A percentile compares a stretch with the other conserved stretches of the same genome.
phyloP scores from a whole-genome alignment of 2,113 vertebrate genomes.

The Strigops habroptila region DNA sequence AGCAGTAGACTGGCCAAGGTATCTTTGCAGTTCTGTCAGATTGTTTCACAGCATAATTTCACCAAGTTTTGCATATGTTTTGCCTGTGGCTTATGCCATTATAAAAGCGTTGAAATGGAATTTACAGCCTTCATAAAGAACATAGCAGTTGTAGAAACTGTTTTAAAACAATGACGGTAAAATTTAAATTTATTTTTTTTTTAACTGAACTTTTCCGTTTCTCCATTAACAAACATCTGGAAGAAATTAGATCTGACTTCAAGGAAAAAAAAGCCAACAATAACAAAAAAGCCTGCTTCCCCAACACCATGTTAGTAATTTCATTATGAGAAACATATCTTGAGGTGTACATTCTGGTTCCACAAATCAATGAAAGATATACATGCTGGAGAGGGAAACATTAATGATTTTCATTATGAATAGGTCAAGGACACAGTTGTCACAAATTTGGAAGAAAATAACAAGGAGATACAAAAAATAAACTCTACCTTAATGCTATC shows the following conservation, averaged over 20 bases:
- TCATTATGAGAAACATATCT: neutral
- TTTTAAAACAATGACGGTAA: neutral
- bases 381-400: neutral
- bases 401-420: neutral
- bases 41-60: neutral
- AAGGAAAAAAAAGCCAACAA: neutral
- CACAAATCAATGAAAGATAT: neutral
- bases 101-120: neutral
- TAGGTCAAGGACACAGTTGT: neutral
- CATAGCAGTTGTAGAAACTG: neutral
- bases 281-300: neutral
- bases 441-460: neutral
- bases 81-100: neutral
- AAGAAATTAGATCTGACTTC: neutral
- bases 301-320: neutral
- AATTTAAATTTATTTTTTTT: neutral
- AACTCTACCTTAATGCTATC: neutral
- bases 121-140: neutral
- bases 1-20: neutral
- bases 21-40: neutral
- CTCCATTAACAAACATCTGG: neutral
- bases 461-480: neutral
- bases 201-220: neutral
- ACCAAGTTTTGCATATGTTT: neutral
- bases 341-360: neutral